These are phyloP conservation scores for Myioborus melanocephalus DNA, from an alignment of 2,797 vertebrate genomes.

Conservation along the genomic window DNA sequence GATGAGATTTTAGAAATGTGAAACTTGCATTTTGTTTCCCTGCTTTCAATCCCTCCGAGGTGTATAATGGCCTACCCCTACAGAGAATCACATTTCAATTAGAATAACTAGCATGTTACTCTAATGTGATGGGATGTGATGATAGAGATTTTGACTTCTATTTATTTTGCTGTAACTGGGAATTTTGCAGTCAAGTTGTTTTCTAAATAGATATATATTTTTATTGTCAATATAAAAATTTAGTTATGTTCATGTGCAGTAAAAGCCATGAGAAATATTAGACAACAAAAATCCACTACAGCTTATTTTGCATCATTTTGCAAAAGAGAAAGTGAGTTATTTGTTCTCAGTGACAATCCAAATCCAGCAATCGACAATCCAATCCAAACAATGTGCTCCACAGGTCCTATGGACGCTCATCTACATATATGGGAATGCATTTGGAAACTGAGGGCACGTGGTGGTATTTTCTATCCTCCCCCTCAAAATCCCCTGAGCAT, in stretches of 20 bases:
- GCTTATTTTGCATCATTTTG: not conserved
- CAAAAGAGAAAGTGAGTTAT: slow-evolving; percentile 35
- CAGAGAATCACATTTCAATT: not conserved
- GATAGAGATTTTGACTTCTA: not conserved
- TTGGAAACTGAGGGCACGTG: not conserved
- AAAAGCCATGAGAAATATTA: not conserved
- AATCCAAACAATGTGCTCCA: not conserved
- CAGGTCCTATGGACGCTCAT: not conserved
- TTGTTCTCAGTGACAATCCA: not conserved
- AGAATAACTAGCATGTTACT: not conserved
- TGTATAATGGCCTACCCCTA: not conserved
- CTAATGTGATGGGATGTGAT: not conserved
- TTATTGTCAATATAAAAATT: not conserved
- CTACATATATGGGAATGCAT: not conserved
- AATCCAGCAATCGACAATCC: not conserved
- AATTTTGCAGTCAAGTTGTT: not conserved
- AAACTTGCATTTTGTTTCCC: not conserved
- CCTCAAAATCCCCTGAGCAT: not conserved
- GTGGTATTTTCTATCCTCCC: not conserved
- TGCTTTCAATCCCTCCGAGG: not conserved
- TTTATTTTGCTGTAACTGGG: not conserved
- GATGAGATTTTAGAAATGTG: not conserved
- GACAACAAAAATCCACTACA: not conserved
- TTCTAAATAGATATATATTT: not conserved
- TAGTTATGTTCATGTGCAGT: not conserved